These are phyloP conservation scores for Sander vitreus DNA, from an alignment of 2,113 vertebrate genomes.

Conservation along the genomic window DNA sequence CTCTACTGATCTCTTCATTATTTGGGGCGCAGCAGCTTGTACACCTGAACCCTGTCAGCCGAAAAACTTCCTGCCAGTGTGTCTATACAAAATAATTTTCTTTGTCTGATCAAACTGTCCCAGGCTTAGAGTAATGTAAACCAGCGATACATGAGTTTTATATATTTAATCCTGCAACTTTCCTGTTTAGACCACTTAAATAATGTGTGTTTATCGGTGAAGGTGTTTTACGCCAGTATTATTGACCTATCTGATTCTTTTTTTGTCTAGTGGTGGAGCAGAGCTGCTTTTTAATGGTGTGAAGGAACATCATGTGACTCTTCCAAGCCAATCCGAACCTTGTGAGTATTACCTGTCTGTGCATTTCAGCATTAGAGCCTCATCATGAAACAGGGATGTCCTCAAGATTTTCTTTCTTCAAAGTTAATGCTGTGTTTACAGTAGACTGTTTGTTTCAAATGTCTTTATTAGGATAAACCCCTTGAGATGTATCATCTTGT, in stretches of 20 bases:
- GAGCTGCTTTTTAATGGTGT: constrained; percentile 94
- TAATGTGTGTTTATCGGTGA: constrained; percentile 33
- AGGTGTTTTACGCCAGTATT: constrained; percentile 23
- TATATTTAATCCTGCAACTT: neutral
- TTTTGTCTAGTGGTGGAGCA: constrained; percentile 90
- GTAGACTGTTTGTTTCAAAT: no score
- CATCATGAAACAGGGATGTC: neutral
- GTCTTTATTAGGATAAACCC: no score
- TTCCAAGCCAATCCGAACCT: constrained; percentile 90
- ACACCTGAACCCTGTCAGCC: neutral
- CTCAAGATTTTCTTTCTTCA: neutral
- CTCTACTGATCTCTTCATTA: neutral
- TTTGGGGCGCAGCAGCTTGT: neutral
- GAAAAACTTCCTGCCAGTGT: neutral
- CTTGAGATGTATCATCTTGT: no score
- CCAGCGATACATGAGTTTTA: neutral
- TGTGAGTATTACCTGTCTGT: constrained; percentile 89
- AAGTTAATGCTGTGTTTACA: neutral
- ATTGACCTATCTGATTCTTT: neutral
- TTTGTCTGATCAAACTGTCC: neutral
- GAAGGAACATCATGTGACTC: constrained; percentile 92
- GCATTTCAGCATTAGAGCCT: neutral
- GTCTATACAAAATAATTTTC: neutral
- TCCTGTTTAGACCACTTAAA: neutral
- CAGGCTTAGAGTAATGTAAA: neutral